Percentiles rank a stretch among this genome's conserved stretches.
phyloP scores from a whole-genome alignment of 2,888 invertebrate genomes.

The Celastrina argiolus region DNA sequence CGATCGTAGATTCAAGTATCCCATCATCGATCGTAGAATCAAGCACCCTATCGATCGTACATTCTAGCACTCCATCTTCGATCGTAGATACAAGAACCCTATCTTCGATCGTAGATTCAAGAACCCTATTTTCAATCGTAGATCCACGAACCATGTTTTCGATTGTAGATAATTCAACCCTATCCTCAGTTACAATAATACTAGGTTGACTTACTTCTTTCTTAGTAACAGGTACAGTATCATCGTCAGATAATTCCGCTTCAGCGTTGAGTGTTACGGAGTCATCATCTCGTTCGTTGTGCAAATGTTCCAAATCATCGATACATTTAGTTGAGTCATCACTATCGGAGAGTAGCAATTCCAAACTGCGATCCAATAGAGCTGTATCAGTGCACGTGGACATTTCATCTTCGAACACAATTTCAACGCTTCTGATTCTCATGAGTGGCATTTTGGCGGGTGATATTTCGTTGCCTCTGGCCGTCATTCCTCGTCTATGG shows the following conservation, averaged over 20 bases:
- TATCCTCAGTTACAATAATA: background rate
- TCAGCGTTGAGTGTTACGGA: slow-evolving; percentile 65
- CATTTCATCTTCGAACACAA: slow-evolving; percentile 70
- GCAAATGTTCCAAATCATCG: slow-evolving; percentile 58
- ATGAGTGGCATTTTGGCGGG: slow-evolving; percentile 67
- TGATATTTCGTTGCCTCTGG: slow-evolving; percentile 64
- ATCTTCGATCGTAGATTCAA: slow-evolving; percentile 48
- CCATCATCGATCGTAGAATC: slow-evolving; percentile 46
- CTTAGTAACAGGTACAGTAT: slow-evolving; percentile 37
- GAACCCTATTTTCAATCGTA: slow-evolving; percentile 38
- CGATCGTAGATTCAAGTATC: slow-evolving; percentile 45
- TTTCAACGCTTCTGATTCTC: slow-evolving; percentile 71
- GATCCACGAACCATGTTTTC: background rate
- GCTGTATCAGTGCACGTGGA: slow-evolving; percentile 64
- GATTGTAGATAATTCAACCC: slow-evolving; percentile 36
- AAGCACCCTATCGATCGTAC: slow-evolving; percentile 38
- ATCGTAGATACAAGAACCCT: slow-evolving; percentile 49
- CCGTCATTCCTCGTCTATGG: slow-evolving; percentile 51
- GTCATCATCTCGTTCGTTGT: slow-evolving; percentile 54
- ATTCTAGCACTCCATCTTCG: slow-evolving; percentile 40
- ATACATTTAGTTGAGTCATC: slow-evolving; percentile 70
- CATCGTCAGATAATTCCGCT: slow-evolving; percentile 61
- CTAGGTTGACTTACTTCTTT: background rate
- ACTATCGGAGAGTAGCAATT: slow-evolving; percentile 57
- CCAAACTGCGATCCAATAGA: slow-evolving; percentile 57